Evolutionary conservation across 1,140 invertebrate genomes (phyloP).

Genomic region (Cyclina sinensis): DNA sequence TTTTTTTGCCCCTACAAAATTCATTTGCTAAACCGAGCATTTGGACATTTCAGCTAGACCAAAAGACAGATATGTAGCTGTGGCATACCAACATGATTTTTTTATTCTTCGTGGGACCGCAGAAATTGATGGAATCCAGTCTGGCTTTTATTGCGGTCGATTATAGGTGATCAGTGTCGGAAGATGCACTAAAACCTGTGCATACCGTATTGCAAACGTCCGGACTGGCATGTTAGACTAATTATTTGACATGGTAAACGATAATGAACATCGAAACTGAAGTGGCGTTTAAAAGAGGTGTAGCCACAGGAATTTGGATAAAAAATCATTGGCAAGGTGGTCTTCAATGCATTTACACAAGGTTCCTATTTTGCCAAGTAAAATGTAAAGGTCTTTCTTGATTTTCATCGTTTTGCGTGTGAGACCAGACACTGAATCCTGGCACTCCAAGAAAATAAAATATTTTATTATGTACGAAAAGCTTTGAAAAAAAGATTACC

Average conservation of each 20-base stretch:
- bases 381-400: not conserved
- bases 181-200: constrained; percentile 24
- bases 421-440: not conserved
- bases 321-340: not conserved
- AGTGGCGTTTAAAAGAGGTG: constrained; percentile 18
- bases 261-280: constrained; percentile 14
- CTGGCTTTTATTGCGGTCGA: constrained; percentile 19
- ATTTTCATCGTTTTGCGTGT: not conserved
- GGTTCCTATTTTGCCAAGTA: not conserved
- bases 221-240: constrained; percentile 5
- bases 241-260: constrained; percentile 35
- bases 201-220: not conserved
- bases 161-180: constrained; percentile 3
- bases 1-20: no score
- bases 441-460: not conserved
- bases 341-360: not conserved
- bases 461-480: no score
- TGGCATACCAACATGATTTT: not conserved
- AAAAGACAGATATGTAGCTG: not conserved
- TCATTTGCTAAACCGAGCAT: no score
- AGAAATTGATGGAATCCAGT: constrained; percentile 28
- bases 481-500: no score
- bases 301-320: not conserved
- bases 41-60: no score
- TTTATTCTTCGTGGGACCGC: not conserved